Evolutionary conservation across 1,140 invertebrate genomes (phyloP).

Genomic region (Bombus affinis): DNA sequence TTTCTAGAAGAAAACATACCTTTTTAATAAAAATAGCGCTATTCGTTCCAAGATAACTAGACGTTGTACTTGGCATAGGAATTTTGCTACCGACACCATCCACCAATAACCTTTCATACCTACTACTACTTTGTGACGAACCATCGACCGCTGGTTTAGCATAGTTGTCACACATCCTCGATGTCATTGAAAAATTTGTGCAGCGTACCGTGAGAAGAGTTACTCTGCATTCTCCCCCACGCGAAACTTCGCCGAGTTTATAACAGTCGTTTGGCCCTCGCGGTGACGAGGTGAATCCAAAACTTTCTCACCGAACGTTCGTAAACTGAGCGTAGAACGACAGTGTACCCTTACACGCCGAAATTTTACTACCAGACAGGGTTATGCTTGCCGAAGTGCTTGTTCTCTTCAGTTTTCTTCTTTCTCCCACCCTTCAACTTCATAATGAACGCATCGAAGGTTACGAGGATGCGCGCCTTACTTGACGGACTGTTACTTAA

Average conservation of each 20-base stretch:
- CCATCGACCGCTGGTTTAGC: no score
- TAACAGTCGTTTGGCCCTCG: constrained; percentile 32
- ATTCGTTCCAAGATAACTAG: no score
- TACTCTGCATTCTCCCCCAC: neutral
- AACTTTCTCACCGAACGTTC: constrained; percentile 46
- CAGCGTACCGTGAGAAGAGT: constrained; percentile 18
- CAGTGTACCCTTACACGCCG: constrained; percentile 12
- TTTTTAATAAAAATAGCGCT: no score
- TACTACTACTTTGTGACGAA: neutral
- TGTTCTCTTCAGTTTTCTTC: constrained; percentile 3
- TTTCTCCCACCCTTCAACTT: neutral
- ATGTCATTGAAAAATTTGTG: constrained; percentile 21
- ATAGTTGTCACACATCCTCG: neutral
- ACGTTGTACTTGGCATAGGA: no score
- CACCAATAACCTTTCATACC: neutral
- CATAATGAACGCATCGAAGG: neutral
- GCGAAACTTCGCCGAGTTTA: constrained; percentile 35
- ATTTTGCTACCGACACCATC: neutral
- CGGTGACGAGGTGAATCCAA: constrained; percentile 43
- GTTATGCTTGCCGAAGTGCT: constrained; percentile 34
- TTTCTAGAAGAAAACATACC: no score
- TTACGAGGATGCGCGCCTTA: constrained; percentile 15
- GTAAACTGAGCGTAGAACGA: constrained; percentile 28
- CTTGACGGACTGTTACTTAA: constrained; percentile 62
- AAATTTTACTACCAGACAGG: constrained; percentile 49